Evolutionary conservation across 1,140 invertebrate genomes (phyloP), one percentile per base, ranked within the genome.

Genomic region (Conus ventricosus): DNA sequence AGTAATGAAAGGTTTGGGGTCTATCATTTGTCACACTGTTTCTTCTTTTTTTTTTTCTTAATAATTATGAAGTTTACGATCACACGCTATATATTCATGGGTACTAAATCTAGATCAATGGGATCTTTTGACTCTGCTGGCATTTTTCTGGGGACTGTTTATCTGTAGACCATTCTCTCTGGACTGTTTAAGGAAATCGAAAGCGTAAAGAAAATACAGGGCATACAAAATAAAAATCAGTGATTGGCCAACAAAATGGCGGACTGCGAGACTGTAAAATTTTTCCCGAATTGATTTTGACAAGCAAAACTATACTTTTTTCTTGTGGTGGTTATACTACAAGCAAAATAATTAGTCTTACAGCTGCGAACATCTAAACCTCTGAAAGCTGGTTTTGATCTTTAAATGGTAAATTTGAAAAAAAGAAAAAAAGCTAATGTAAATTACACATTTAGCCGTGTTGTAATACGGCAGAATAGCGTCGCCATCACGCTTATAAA

Each of bases 181-280:
- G 39, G 39, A 39, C 39, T 39, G 39, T 39, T 39, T 39, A 39
- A 60, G 39, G 17, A 84, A 84, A 87, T 23, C 85, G 75, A 87
- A 87, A 78, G 20, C 71, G 60, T 54, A 75, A 84, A 54, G 25
- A 55, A 25, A 67, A 55, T 27, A 57, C 71, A 87, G 85, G 85
- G 75, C 85, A 78, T 15, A 87, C 85, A 23, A 87, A 75, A 87
- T 78, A 27, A 78, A 87, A 87, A 54, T 78, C 75, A 57, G 85
- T 87, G 85, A 87, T 87, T 87, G 85, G 85, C 71, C 75, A 78
- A 87, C 85, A 87, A 87, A 57, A 87, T 87, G 85, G 85, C 85
- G 85, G 85, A 87, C 85, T 87, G 85, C 85, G 85, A 78, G 85
- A 75, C 85, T 87, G 75, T 39, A 87, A 87, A 4, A 87, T 87